A percentile compares a stretch with the other conserved stretches of the same genome.
phyloP scores from a whole-genome alignment of 2,113 vertebrate species.

The Hyaena hyaena region DNA sequence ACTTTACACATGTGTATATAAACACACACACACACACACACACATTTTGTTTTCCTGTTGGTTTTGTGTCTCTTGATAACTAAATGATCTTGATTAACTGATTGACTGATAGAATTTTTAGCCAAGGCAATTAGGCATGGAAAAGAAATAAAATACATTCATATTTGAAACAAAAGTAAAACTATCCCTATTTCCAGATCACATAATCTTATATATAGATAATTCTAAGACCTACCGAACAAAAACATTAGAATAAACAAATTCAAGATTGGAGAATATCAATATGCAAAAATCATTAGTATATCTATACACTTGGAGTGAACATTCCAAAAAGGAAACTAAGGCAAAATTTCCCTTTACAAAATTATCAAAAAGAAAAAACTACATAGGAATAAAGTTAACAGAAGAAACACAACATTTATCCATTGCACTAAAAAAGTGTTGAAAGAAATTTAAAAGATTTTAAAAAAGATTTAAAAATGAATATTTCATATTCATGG shows the following conservation, averaged over 20 bases:
- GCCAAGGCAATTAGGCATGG: neutral
- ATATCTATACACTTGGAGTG: neutral
- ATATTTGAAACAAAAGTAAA: neutral
- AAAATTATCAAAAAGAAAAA: neutral
- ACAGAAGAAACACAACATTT: neutral
- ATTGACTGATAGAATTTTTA: neutral
- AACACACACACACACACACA: neutral
- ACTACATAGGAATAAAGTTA: neutral
- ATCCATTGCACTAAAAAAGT: neutral
- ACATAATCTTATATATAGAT: too few relatives aligned
- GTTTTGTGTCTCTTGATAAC: neutral
- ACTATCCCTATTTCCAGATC: neutral
- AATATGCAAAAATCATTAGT: neutral
- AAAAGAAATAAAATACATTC: neutral
- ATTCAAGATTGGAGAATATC: neutral
- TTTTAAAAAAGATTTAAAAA: neutral
- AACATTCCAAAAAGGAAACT: neutral
- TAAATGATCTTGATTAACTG: neutral
- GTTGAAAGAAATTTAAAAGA: neutral
- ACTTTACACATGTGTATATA: neutral
- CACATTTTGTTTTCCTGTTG: neutral
- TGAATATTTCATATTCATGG: neutral
- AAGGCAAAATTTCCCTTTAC: neutral
- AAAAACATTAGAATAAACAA: neutral
- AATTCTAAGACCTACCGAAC: too few relatives aligned